phyloP scores from a whole-genome alignment of 2,113 vertebrate genomes.

The Tamias sibiricus region DNA sequence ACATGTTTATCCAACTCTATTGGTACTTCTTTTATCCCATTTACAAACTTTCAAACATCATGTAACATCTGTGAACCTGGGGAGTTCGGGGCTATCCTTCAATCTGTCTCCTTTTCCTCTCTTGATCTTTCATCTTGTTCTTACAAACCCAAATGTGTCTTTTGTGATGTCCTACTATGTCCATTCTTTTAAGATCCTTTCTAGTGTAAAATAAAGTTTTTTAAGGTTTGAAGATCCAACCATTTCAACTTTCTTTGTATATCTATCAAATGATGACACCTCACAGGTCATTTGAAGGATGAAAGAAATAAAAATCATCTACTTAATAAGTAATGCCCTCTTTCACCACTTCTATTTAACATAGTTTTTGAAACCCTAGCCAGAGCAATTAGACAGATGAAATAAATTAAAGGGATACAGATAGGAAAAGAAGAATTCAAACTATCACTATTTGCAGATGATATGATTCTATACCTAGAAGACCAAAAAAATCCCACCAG shows the following conservation, averaged over 20 bases:
- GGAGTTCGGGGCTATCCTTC: background rate
- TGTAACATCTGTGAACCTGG: background rate
- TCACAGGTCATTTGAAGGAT: background rate
- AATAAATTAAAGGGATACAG: too few relatives aligned
- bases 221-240: background rate
- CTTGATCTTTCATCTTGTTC: background rate
- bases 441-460: too few relatives aligned
- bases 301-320: background rate
- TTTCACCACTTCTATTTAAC: too few relatives aligned
- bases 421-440: too few relatives aligned
- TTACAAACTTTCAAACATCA: background rate
- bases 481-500: too few relatives aligned
- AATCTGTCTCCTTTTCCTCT: background rate
- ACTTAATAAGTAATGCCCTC: background rate
- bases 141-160: background rate
- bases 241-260: background rate
- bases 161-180: background rate
- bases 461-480: too few relatives aligned
- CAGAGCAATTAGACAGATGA: too few relatives aligned
- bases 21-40: background rate
- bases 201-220: background rate
- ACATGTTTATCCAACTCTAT: too few relatives aligned
- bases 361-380: too few relatives aligned
- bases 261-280: background rate
- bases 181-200: background rate